Evolutionary conservation across 2,113 vertebrate species (phyloP).

Genomic region (Mellivora capensis): DNA sequence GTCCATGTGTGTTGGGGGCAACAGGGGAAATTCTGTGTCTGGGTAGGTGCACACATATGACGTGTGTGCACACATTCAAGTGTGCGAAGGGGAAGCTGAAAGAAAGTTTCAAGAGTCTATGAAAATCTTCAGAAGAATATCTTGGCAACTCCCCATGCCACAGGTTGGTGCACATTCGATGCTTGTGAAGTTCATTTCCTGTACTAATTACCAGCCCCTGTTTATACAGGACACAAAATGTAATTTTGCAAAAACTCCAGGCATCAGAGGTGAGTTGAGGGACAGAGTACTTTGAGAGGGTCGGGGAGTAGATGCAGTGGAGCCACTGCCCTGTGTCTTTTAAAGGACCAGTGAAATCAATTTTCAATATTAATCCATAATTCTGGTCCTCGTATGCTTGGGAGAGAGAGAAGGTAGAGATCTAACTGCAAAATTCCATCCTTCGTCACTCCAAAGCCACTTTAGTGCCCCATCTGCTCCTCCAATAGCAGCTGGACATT

Average conservation of each 20-base stretch:
- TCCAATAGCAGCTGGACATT: background rate
- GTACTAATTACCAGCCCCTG: slow-evolving; percentile 44
- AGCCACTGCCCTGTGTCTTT: background rate
- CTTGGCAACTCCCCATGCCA: slow-evolving; percentile 45
- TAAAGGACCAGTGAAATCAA: background rate
- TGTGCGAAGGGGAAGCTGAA: background rate
- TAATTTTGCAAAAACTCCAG: background rate
- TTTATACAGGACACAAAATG: slow-evolving; percentile 42
- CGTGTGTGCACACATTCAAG: background rate
- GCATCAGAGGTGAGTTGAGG: background rate
- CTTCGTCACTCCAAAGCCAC: background rate
- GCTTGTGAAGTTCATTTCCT: slow-evolving; percentile 48
- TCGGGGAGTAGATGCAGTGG: background rate
- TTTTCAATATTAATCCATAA: background rate
- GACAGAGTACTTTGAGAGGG: background rate
- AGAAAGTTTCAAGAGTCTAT: slow-evolving; percentile 16
- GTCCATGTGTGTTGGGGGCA: background rate
- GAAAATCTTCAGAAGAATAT: slow-evolving; percentile 47
- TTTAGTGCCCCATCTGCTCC: background rate
- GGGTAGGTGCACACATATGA: rapidly evolving
- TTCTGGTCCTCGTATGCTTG: background rate
- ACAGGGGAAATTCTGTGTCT: background rate
- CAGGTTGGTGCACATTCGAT: slow-evolving; percentile 38
- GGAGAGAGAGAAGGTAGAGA: background rate
- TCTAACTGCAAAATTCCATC: background rate